Base-by-base conservation (phyloP, 2,797 vertebrate species). In the Myripristis murdjan region DNA sequence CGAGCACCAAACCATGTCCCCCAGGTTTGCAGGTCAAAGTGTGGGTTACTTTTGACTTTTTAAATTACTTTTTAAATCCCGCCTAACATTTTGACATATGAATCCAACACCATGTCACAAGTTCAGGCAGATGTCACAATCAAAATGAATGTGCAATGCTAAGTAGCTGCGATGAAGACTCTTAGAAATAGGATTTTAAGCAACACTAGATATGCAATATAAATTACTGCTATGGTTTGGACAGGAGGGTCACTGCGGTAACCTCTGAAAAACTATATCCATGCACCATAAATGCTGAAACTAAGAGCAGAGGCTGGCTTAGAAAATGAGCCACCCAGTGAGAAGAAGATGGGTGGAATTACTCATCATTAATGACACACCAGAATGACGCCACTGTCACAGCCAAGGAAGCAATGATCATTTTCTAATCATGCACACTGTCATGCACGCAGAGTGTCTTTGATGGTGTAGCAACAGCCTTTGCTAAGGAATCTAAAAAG, bases 371-470 rank as follows among this genome's bases (percentile, higher is more conserved):
- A 75, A 87, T 86, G 75, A 85, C 39, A 82, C 41, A 63, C 0
- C 37, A 66, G 54, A 48, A 16, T 37, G 43, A 77, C 48, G 23
- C 46, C 18, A 26, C 68, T 82, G 72, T 76, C 72, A 62, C 22
- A 39, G 26, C 52, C 44, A 81, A 75, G 26, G 20, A n/a, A 10
- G 8, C 8, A 47, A 67, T 54, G 48, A 60, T 76, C 10, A 79
- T 83, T 80, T 79, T 78, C 63, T 60, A 46, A 71, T 87, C 80
- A 67, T 55, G 26, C 55, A 49, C 20, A 57, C 31, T 53, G 26
- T 28, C 26, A 28, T 28, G 26, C 26, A 28, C 6, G 26, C 26
- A 28, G 2, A 57, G 57, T 1, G 5, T 81, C 15, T 20, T 5
- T 58, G 46, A 59, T 61, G 61, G 41, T 57, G 71, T 2, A 20